Base-by-base conservation (phyloP, 2,113 vertebrate genomes). In the Salvator merianae region DNA sequence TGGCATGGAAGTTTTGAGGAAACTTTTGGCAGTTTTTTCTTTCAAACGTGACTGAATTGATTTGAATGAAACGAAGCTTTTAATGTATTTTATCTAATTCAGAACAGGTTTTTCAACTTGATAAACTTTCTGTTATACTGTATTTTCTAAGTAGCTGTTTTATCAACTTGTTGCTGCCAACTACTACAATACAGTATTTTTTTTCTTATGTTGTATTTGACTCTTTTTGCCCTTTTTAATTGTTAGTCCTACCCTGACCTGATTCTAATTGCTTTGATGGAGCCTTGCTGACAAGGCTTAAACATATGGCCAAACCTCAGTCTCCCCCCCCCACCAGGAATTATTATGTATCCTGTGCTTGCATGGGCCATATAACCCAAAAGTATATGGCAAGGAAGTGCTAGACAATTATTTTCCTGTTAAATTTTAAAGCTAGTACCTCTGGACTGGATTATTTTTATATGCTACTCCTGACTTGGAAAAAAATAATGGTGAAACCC, bases 401-500 rank as follows among this genome's bases (percentile, higher is more conserved):
- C 5, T 72, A 5, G 50, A 65, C 83, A 85, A 87, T 86, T 80
- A 79, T 86, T 72, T 81, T 32, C 66, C 84, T 87, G 82, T 70
- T 76, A 81, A 77, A 87, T 72, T 85, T 59, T 32, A 83, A 90
- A 88, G 68, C 85, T 84, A 89, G 66, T 77, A 32, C 0, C 87
- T 86, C 24, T 63, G 32, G 66, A 86, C 84, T 66, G 28, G 66
- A 72, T 69, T 88, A 59, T 20, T 59, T 59, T 59, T 59, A 16
- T 59, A 59, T 5, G 5, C 55, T 4, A 18, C 4, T 5, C 55
- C 20, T 16, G 79, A 90, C 91, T n/a, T 92, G 85, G 83, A 16
- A 12, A 82, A 86, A 89, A 91, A 87, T 86, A 36, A 68, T 86
- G 83, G 82, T 89, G 88, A 88, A 91, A 82, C 63, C 28, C 38